Conservation (phyloP, 1,140 invertebrate species). For the Orius insidiosus region DNA sequence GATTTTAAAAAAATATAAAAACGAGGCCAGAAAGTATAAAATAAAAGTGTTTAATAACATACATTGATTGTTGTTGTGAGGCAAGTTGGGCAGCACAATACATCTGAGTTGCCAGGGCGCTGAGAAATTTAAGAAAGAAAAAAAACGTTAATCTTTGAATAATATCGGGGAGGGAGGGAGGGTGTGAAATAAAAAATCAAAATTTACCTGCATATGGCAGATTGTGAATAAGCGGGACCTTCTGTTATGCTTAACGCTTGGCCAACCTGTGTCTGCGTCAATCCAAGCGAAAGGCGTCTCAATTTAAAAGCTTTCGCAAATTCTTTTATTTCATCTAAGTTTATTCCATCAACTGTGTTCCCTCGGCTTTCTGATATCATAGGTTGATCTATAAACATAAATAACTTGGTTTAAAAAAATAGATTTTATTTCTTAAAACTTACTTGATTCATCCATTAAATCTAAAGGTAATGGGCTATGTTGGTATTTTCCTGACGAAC, state of each 20-base stretch:
- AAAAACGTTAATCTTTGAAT: not conserved
- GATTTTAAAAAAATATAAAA: constrained; percentile 7
- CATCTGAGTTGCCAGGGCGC: constrained; percentile 91
- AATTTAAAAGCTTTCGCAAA: constrained; percentile 96
- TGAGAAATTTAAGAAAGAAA: constrained; percentile 36
- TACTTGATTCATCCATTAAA: constrained; percentile 62
- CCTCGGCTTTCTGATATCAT: constrained; percentile 83
- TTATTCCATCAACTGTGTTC: constrained; percentile 89
- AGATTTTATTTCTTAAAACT: constrained; percentile 27
- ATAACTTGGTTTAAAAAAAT: not conserved
- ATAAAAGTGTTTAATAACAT: constrained; percentile 35
- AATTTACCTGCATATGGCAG: constrained; percentile 89
- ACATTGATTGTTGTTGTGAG: constrained; percentile 78
- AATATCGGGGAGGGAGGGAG: too few relatives aligned
- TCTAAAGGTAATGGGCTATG: constrained; percentile 28
- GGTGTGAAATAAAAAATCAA: constrained; percentile 4
- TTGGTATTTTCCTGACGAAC: constrained; percentile 22
- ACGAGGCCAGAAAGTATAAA: constrained; percentile 11
- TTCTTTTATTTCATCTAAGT: constrained; percentile 94
- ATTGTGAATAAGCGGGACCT: constrained; percentile 94
- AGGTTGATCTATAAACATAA: constrained; percentile 62
- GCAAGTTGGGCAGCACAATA: constrained; percentile 75
- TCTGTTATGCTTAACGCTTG: constrained; percentile 89
- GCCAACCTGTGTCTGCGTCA: constrained; percentile 92
- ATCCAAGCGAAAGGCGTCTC: constrained; percentile 72